A percentile compares a stretch with the other conserved stretches of the same genome.
Conservation (phyloP, 2,113 vertebrate genomes). For the Lepisosteus oculatus region DNA sequence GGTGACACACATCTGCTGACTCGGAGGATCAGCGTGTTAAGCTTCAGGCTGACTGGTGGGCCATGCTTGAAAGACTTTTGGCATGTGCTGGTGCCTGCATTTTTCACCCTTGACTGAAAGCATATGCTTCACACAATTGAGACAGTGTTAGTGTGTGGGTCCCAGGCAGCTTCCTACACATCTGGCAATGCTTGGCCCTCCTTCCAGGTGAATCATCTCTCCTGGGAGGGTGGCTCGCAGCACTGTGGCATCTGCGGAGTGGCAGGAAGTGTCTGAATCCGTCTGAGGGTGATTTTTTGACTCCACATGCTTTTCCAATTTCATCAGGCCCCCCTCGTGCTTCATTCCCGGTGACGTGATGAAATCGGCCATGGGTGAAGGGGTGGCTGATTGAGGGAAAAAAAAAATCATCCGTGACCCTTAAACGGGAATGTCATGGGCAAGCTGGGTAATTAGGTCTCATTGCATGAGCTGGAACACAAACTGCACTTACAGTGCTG, state of each 20-base stretch:
- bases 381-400: constrained; percentile 62
- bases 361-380: constrained; percentile 68
- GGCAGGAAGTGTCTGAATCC: constrained; percentile 90
- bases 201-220: constrained; percentile 93
- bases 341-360: constrained; percentile 74
- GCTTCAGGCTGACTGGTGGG: constrained; percentile 87
- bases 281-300: constrained; percentile 83
- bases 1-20: constrained; percentile 93
- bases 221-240: constrained; percentile 84
- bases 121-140: constrained; percentile 91
- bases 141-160: constrained; percentile 86
- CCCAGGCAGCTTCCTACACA: constrained; percentile 85
- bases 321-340: constrained; percentile 59
- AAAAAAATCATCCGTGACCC: constrained; percentile 63
- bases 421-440: constrained; percentile 64
- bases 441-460: constrained; percentile 64
- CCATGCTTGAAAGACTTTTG: constrained; percentile 93
- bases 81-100: constrained; percentile 90
- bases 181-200: constrained; percentile 88
- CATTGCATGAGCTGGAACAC: constrained; percentile 36
- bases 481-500: constrained; percentile 20
- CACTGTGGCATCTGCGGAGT: constrained; percentile 84
- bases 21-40: constrained; percentile 74
- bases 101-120: constrained; percentile 96
- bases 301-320: constrained; percentile 89